phyloP scores from a whole-genome alignment of 2,113 vertebrate genomes.

The Eurypyga helias region DNA sequence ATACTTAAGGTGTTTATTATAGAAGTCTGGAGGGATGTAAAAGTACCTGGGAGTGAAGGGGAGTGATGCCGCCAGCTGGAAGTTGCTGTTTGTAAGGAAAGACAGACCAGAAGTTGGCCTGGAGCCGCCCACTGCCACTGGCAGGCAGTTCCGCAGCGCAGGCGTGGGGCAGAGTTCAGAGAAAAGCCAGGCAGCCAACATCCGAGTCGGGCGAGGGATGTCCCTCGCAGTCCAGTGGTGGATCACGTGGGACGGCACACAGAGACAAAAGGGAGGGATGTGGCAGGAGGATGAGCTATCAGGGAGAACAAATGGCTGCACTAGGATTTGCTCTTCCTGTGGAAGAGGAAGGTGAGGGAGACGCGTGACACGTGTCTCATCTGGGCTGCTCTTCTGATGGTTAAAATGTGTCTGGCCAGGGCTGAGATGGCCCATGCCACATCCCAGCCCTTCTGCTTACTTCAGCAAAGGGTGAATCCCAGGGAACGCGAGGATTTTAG shows the following conservation, averaged over 20 bases:
- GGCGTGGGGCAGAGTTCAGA: not conserved
- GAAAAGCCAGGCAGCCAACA: not conserved
- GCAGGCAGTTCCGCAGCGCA: not conserved
- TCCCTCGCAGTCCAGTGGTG: not conserved
- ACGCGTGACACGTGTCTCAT: not conserved
- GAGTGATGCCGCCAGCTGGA: not conserved
- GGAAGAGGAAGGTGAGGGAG: not conserved
- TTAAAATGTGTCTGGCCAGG: not conserved
- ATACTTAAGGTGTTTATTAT: not conserved
- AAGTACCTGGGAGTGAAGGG: not conserved
- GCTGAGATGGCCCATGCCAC: not conserved
- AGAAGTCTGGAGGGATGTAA: not conserved
- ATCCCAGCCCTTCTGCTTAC: not conserved
- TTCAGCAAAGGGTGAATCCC: not conserved
- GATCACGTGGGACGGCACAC: not conserved
- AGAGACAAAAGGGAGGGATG: not conserved
- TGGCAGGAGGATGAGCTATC: not conserved
- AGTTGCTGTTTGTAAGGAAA: not conserved
- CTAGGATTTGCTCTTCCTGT: not conserved
- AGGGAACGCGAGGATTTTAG: not conserved
- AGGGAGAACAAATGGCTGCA: not conserved
- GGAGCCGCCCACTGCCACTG: not conserved
- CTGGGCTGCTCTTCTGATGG: not conserved
- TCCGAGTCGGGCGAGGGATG: not conserved
- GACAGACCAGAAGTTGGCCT: not conserved